Base-by-base conservation (phyloP, 2,888 invertebrate species). In the Lacanobia oleracea region DNA sequence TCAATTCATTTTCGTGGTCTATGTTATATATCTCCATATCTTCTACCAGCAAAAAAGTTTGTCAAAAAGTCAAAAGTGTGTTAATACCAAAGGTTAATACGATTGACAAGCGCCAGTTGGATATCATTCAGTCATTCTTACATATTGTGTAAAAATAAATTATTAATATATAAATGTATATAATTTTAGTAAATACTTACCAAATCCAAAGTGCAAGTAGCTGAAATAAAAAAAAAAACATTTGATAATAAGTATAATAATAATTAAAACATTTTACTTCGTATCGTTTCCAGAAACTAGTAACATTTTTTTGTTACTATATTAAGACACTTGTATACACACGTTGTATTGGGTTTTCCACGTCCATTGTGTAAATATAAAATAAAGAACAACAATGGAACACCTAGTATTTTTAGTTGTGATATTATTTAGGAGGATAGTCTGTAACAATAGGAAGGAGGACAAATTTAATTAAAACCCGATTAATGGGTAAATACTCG, bases 171-270 rank as follows among this genome's bases (percentile, higher is more conserved):
- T 3, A 33, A 16, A 27, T 7, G 21, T 43, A 54, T 10, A 2
- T 3, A 40, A 71, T 8, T 4, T 10, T 10, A n/a, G 12, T n/a
- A 21, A 21, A 37, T 66, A 76, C 73, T 73, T 57, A 73, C 73
- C 6, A 67, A 1, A 8, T 23, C 23, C 37, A 73, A 67, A 45
- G 18, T 45, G 68, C 73, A 73, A 14, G 57, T 12, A 37, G 57
- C 73, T 73, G 72, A 45, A 72, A 72, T 16, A 54, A 16, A 43
- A 57, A 43, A 33, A 0, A n/a, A 37, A 37, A 1, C n/a, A n/a
- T n/a, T n/a, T n/a, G n/a, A n/a, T n/a, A n/a, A n/a, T n/a, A n/a
- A n/a, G n/a, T n/a, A 37, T 2, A 43, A 43, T 43, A 40, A 43
- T 43, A 2, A 40, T 40, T 40, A 12, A 12, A 40, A 12, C 12